Evolutionary conservation across 2,888 invertebrate species (phyloP), one percentile per base, ranked within the genome.

Genomic region (Priocnemis perturbator): DNA sequence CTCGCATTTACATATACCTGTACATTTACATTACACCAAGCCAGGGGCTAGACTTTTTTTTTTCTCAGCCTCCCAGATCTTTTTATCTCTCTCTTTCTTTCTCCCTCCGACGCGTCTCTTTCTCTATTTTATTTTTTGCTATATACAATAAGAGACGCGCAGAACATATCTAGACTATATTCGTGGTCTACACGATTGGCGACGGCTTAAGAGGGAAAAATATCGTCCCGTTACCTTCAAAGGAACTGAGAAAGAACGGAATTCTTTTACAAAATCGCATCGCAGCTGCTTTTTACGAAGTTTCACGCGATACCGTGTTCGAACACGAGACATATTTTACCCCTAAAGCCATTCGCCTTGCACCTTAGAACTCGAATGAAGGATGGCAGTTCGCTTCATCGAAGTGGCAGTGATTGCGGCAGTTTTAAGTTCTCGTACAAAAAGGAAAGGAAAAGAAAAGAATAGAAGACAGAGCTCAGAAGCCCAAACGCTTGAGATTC

Each of bases 401-500:
- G 37, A 3, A 67, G 20, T 56, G 48, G 17, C 45, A 60, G 60
- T 15, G 37, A 66, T 59, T 55, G 23, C 5, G 30, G 26, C 23
- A 53, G 48, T 58, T 15, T n/a, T 37, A 59, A 19, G 17, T 1
- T 50, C 60, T 21, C 45, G 15, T 7, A 4, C n/a, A 21, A 55
- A 59, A 47, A 23, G 2, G 0, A 66, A 3, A 52, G 20, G 15
- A 53, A 59, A 44, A 23, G 2, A 1, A 66, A 3, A 52, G 20
- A 2, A 58, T 26, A 37, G 11, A 48, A 3, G 23, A 17, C 23
- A 15, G 20, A 19, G 21, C n/a, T 64, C 75, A 89, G 50, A 89
- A 87, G n/a, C 88, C 88, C 48, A 89, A 74, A 52, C 88, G 82
- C 60, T 88, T 88, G 7, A 89, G 78, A 69, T 85, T 88, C 0